Percentiles rank a stretch among this genome's conserved stretches.
Evolutionary conservation across 2,888 invertebrate genomes (phyloP).

Genomic region (Parthenolecanium corni): DNA sequence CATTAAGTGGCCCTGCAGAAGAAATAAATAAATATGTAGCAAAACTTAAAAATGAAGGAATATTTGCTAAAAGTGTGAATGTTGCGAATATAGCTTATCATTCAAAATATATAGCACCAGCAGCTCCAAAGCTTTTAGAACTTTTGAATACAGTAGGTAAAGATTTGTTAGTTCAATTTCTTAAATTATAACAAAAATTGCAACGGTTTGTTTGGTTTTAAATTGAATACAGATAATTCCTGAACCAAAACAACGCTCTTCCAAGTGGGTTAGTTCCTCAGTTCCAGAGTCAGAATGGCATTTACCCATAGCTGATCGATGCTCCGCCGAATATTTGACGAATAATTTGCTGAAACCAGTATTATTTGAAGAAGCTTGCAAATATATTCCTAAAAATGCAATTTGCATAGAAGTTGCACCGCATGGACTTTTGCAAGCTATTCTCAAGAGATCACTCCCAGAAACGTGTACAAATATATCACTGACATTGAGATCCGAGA

Average conservation of each 20-base stretch:
- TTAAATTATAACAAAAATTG: too few relatives aligned
- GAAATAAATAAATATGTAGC: slow-evolving; percentile 53
- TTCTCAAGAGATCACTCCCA: slow-evolving; percentile 58
- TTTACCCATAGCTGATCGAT: slow-evolving; percentile 44
- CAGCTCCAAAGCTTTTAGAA: slow-evolving; percentile 54
- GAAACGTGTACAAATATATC: slow-evolving; percentile 26
- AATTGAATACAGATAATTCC: slow-evolving; percentile 40
- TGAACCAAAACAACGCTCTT: slow-evolving; percentile 43
- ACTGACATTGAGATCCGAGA: slow-evolving; percentile 13
- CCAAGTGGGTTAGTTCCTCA: slow-evolving; percentile 55
- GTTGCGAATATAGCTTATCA: too few relatives aligned
- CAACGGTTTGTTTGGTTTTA: too few relatives aligned
- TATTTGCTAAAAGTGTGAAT: slow-evolving; percentile 72
- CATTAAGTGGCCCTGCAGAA: slow-evolving; percentile 62
- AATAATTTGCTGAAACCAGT: too few relatives aligned
- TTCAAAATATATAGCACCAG: slow-evolving; percentile 64
- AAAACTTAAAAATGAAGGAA: slow-evolving; percentile 51
- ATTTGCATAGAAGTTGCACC: slow-evolving; percentile 82
- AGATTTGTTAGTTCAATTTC: too few relatives aligned
- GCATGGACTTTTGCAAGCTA: too few relatives aligned
- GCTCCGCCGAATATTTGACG: too few relatives aligned
- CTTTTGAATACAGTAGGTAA: too few relatives aligned
- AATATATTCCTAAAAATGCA: slow-evolving; percentile 68
- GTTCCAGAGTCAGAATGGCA: slow-evolving; percentile 50
- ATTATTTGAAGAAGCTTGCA: too few relatives aligned